Conservation (phyloP, 2,888 invertebrate species). For the Brassicogethes aeneus region DNA sequence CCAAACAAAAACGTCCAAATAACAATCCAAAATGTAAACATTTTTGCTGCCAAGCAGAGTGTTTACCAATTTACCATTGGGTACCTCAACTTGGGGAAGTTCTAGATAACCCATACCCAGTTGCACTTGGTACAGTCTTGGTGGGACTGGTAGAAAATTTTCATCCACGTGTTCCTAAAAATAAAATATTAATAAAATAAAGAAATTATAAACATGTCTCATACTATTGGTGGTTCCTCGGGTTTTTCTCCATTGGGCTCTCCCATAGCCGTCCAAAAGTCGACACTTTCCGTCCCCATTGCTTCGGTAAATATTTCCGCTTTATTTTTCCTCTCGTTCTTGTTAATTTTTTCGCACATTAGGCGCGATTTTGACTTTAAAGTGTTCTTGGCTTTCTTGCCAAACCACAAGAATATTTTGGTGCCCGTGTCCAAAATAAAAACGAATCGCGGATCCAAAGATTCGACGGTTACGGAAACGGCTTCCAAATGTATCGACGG, state of each 20-base stretch:
- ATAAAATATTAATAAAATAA: conserved; percentile 22
- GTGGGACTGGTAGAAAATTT: conserved; percentile 54
- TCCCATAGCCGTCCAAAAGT: conserved; percentile 75
- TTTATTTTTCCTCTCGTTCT: conserved; percentile 93
- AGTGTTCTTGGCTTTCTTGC: conserved; percentile 78
- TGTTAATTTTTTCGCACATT: conserved; percentile 97
- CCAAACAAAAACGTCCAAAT: conserved; percentile 93
- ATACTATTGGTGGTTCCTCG: conserved; percentile 41
- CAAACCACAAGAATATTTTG: conserved; percentile 86
- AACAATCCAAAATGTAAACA: conserved; percentile 95
- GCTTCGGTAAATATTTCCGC: conserved; percentile 80
- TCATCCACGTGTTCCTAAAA: conserved; percentile 62
- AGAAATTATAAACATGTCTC: conserved; percentile 14
- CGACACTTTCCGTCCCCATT: conserved; percentile 72
- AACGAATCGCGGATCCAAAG: conserved; percentile 85
- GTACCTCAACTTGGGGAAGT: conserved; percentile 82
- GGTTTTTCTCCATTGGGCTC: conserved; percentile 46
- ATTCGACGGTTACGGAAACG: conserved; percentile 58
- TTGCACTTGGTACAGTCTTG: conserved; percentile 88
- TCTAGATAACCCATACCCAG: conserved; percentile 98
- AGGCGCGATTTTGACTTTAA: conserved; percentile 80
- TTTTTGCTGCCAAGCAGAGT: conserved; percentile 78
- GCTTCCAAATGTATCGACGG: conserved; percentile 84
- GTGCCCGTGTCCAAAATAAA: conserved; percentile 85
- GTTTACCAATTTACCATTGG: conserved; percentile 67